A percentile compares a stretch with the other conserved stretches of the same genome.
These are phyloP conservation scores for Heteromyza rotundicornis DNA, from an alignment of 2,888 invertebrate genomes.

Conservation along the genomic window DNA sequence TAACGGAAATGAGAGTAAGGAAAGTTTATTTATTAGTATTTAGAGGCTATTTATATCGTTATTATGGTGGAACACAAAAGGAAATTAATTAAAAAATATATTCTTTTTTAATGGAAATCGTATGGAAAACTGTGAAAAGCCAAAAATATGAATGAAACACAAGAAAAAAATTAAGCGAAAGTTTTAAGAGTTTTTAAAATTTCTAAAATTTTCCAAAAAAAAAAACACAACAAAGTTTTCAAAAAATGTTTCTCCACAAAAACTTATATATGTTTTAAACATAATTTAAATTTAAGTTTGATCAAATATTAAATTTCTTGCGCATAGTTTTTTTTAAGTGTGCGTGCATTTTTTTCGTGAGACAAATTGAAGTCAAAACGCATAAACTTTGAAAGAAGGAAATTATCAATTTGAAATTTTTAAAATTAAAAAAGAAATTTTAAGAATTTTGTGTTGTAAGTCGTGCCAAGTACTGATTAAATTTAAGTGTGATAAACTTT, in stretches of 20 bases:
- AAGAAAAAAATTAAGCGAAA: no score
- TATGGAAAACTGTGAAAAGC: neutral
- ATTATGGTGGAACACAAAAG: conserved; percentile 34
- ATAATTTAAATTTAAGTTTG: conserved; percentile 11
- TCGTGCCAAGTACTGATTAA: conserved; percentile 63
- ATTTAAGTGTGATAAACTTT: conserved; percentile 62
- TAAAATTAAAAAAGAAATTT: neutral
- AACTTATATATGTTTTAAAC: conserved; percentile 23
- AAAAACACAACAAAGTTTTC: no score
- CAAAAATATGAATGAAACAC: no score
- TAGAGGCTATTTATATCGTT: conserved; percentile 62
- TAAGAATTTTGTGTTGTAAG: conserved; percentile 53
- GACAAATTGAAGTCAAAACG: no score
- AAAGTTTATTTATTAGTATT: conserved; percentile 58
- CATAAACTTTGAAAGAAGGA: neutral
- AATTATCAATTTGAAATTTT: no score
- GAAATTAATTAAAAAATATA: conserved; percentile 37
- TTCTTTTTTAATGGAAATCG: no score
- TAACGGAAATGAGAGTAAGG: conserved; percentile 24
- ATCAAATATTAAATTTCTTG: no score
- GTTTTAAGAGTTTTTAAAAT: neutral
- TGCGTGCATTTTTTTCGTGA: no score
- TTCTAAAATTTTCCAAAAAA: no score
- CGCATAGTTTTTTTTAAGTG: no score
- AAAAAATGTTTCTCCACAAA: neutral